A percentile compares a stretch with the other conserved stretches of the same genome.
Evolutionary conservation across 2,113 vertebrate species (phyloP).

Genomic region (Dascyllus trimaculatus): DNA sequence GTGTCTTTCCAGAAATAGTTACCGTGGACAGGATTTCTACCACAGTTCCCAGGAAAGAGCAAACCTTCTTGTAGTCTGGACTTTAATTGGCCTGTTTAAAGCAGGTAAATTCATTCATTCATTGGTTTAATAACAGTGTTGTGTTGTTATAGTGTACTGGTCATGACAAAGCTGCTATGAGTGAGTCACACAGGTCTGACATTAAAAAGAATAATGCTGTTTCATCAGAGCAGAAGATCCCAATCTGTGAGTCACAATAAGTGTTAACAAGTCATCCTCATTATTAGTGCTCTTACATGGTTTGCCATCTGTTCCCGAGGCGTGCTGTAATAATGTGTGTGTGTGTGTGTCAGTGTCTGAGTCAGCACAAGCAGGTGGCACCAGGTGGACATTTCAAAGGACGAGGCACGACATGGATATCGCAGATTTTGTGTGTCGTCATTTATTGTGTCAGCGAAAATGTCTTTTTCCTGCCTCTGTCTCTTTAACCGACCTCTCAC

Average conservation of each 20-base stretch:
- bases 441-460: too few species aligned
- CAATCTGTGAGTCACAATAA: constrained; percentile 18
- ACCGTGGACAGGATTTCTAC: too few species aligned
- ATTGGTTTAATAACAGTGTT: neutral
- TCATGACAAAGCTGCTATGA: constrained; percentile 7
- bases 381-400: constrained; percentile 16
- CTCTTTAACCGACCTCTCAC: neutral
- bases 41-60: too few species aligned
- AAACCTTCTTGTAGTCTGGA: neutral
- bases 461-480: neutral
- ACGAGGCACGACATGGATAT: neutral
- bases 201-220: constrained; percentile 12
- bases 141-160: neutral
- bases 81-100: neutral
- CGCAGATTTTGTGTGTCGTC: neutral
- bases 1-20: too few species aligned
- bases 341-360: constrained; percentile 3
- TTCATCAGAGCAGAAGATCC: constrained; percentile 18
- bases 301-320: constrained; percentile 46
- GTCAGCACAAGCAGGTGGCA: constrained; percentile 46
- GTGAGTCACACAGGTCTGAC: neutral
- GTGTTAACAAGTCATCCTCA: constrained; percentile 15
- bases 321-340: neutral
- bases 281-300: constrained; percentile 22
- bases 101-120: too few species aligned